A percentile compares a stretch with the other conserved stretches of the same genome.
phyloP scores from a whole-genome alignment of 2,888 invertebrate genomes.

The Ornithoptera priamus region DNA sequence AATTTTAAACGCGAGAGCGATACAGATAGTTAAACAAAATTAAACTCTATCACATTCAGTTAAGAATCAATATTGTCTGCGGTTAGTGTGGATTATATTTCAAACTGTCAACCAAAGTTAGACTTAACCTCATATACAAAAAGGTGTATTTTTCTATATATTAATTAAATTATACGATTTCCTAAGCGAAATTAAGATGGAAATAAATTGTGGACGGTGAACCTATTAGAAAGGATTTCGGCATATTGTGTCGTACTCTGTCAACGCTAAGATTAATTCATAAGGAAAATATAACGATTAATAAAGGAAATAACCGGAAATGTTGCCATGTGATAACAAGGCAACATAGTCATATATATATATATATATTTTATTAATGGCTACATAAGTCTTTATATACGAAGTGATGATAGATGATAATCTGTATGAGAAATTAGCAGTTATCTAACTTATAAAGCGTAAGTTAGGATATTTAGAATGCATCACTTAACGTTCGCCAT shows the following conservation, averaged over 20 bases:
- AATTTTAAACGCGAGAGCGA: slow-evolving; percentile 31
- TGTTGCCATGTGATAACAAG: too few relatives aligned
- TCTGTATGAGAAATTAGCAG: too few relatives aligned
- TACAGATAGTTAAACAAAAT: background rate
- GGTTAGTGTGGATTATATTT: background rate
- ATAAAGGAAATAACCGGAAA: too few relatives aligned
- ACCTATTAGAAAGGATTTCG: slow-evolving; percentile 27
- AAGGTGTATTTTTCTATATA: slow-evolving; percentile 10
- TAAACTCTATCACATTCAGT: background rate
- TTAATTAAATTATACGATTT: slow-evolving; percentile 10
- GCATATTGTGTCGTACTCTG: slow-evolving; percentile 28
- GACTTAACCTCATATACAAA: background rate
- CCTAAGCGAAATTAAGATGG: slow-evolving; percentile 21
- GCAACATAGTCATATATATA: too few relatives aligned
- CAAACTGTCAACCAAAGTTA: slow-evolving; percentile 4
- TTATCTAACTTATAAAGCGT: too few relatives aligned
- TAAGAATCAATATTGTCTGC: slow-evolving; percentile 7
- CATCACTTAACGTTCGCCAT: too few relatives aligned
- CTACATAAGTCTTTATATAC: too few relatives aligned
- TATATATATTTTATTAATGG: too few relatives aligned
- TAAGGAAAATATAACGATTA: slow-evolving; percentile 3
- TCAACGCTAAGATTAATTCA: slow-evolving; percentile 21
- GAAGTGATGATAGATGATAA: too few relatives aligned
- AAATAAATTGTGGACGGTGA: slow-evolving; percentile 25
- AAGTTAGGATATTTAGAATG: too few relatives aligned